Evolutionary conservation across 2,797 vertebrate genomes (phyloP).

Genomic region (Lutra lutra): DNA sequence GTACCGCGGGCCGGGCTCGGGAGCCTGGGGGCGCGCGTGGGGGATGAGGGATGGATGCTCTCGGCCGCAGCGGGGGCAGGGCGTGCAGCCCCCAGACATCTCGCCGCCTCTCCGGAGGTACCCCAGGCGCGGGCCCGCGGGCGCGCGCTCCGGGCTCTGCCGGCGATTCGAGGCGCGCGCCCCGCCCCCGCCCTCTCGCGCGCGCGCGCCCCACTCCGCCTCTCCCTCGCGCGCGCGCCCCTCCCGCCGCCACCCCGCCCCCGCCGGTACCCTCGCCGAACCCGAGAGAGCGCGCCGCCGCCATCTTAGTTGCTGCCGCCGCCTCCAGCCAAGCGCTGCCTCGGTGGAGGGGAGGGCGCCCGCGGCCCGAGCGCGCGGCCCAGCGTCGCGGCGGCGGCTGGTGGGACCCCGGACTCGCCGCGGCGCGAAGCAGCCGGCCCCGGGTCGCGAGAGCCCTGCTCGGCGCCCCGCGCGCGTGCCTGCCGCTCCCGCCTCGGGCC

Average conservation of each 20-base stretch:
- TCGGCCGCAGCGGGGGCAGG: fast-evolving
- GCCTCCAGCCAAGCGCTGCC: slow-evolving; percentile 63
- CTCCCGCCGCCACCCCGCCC: slow-evolving; percentile 67
- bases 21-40: background rate
- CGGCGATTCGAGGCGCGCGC: background rate
- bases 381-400: slow-evolving; percentile 62
- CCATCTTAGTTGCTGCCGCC: slow-evolving; percentile 75
- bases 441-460: background rate
- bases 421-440: slow-evolving; percentile 11
- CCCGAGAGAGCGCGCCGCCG: slow-evolving; percentile 74
- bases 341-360: slow-evolving; percentile 62
- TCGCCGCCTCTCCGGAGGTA: background rate
- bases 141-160: background rate
- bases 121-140: background rate
- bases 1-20: background rate
- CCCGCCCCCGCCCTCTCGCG: background rate
- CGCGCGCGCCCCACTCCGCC: background rate
- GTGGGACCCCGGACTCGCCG: slow-evolving; percentile 20
- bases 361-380: slow-evolving; percentile 65
- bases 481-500: slow-evolving; percentile 42
- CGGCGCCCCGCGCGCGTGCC: slow-evolving; percentile 13
- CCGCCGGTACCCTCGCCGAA: slow-evolving; percentile 72
- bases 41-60: background rate
- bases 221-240: background rate
- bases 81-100: background rate